A percentile compares a stretch with the other conserved stretches of the same genome.
phyloP scores from a whole-genome alignment of 1,140 invertebrate species.

The Aphaenogaster ashmeadi region DNA sequence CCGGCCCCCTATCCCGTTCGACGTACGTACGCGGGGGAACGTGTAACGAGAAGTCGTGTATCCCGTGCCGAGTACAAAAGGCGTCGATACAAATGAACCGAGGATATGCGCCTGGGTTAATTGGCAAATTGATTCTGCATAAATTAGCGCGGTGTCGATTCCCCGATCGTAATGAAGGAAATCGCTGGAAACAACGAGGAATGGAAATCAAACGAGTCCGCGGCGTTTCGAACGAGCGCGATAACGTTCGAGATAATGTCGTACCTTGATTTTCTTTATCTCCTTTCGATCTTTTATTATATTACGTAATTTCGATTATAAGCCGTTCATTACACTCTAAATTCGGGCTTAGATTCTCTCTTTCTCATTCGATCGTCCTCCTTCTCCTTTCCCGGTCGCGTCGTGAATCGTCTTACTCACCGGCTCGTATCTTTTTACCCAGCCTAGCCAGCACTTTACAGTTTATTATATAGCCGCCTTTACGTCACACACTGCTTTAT shows the following conservation, averaged over 20 bases:
- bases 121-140: constrained; percentile 43
- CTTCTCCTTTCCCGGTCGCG: background rate
- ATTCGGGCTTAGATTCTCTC: constrained; percentile 69
- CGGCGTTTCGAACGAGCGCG: background rate
- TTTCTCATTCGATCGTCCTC: no score
- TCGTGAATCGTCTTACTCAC: constrained; percentile 36
- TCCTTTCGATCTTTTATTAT: background rate
- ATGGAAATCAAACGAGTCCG: background rate
- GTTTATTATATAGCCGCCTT: constrained; percentile 59
- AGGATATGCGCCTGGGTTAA: constrained; percentile 28
- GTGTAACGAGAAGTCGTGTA: constrained; percentile 65
- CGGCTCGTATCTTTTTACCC: constrained; percentile 19
- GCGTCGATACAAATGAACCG: constrained; percentile 11
- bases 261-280: background rate
- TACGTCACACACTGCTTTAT: constrained; percentile 59
- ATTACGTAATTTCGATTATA: background rate
- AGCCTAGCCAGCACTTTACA: constrained; percentile 35
- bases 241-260: background rate
- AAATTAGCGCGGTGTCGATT: constrained; percentile 27
- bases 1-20: constrained; percentile 8
- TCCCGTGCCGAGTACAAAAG: constrained; percentile 40
- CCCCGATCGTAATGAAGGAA: constrained; percentile 16
- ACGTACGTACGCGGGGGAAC: constrained; percentile 29
- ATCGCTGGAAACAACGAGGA: background rate
- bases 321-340: constrained; percentile 80